These are phyloP conservation scores for Sebastes diploproa DNA, from an alignment of 2,797 vertebrate species.

Conservation along the genomic window DNA sequence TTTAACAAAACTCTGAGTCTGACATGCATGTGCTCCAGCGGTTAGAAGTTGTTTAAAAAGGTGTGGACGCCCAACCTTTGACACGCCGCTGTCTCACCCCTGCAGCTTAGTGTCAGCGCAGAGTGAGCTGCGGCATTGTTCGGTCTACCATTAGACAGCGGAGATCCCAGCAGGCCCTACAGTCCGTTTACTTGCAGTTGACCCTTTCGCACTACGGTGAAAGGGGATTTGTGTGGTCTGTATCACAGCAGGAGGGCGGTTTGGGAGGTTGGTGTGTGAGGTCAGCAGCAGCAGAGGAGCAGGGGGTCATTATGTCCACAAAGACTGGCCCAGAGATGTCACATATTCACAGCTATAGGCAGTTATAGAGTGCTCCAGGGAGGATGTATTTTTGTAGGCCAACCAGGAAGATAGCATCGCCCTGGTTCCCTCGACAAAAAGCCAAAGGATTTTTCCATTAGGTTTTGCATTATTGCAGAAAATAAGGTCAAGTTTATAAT, in stretches of 20 bases:
- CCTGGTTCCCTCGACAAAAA: too few relatives aligned
- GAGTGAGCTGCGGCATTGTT: conserved; percentile 45
- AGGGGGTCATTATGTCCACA: conserved; percentile 25
- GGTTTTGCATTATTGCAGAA: too few relatives aligned
- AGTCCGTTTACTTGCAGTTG: conserved; percentile 48
- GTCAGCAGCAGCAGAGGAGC: conserved; percentile 8
- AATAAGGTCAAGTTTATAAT: too few relatives aligned
- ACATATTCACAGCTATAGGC: conserved; percentile 34
- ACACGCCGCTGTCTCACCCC: conserved; percentile 38
- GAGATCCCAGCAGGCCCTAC: conserved; percentile 47
- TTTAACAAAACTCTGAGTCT: conserved; percentile 11
- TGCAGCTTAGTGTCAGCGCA: conserved; percentile 48
- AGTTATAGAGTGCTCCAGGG: too few relatives aligned
- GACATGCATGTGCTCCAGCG: conserved; percentile 6
- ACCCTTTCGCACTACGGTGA: conserved; percentile 38
- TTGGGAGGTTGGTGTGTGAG: conserved; percentile 18
- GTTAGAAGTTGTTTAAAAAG: conserved; percentile 49
- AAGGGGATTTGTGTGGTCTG: conserved; percentile 12
- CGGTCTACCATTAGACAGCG: conserved; percentile 67
- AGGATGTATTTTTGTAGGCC: too few relatives aligned
- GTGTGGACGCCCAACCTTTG: conserved; percentile 46
- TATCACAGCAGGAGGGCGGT: conserved; percentile 10
- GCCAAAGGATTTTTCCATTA: too few relatives aligned
- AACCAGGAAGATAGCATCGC: background rate
- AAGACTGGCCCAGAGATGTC: conserved; percentile 41